phyloP scores from a whole-genome alignment of 1,140 invertebrate species.

The Pissodes strobi region DNA sequence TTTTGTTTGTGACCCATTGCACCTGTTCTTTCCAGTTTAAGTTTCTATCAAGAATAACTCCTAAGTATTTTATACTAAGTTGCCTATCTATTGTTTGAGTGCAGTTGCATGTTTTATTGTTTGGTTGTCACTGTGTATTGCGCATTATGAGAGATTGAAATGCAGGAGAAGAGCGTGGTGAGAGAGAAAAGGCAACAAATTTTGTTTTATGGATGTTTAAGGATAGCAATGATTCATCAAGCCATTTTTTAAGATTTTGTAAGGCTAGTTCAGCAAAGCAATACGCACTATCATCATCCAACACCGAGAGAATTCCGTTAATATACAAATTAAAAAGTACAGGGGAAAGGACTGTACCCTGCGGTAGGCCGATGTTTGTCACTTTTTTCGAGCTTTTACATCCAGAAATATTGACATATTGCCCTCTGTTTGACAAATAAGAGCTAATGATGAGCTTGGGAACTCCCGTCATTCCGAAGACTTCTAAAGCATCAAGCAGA shows the following conservation, averaged over 20 bases:
- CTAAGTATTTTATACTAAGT: no score
- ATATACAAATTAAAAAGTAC: conserved; percentile 11
- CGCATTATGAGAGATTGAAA: neutral
- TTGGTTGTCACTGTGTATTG: neutral
- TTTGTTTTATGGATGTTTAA: conserved; percentile 6
- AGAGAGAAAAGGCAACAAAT: conserved; percentile 9
- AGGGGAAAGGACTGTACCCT: neutral
- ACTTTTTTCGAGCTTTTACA: neutral
- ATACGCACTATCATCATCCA: neutral
- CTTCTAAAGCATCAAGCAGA: conserved; percentile 34
- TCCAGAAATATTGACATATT: neutral
- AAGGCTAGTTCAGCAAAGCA: conserved; percentile 8
- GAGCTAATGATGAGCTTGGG: conserved; percentile 6
- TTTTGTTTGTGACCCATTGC: no score
- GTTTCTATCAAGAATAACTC: no score
- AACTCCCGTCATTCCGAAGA: conserved; percentile 33
- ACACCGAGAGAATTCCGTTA: neutral
- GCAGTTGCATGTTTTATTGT: no score
- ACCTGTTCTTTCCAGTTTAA: no score
- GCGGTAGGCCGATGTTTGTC: neutral
- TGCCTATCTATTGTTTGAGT: no score
- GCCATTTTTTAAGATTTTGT: neutral
- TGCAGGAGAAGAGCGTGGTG: neutral
- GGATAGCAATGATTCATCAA: neutral
- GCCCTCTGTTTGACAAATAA: conserved; percentile 1